Conservation (phyloP, 2,888 invertebrate species). For the Sesia bembeciformis region DNA sequence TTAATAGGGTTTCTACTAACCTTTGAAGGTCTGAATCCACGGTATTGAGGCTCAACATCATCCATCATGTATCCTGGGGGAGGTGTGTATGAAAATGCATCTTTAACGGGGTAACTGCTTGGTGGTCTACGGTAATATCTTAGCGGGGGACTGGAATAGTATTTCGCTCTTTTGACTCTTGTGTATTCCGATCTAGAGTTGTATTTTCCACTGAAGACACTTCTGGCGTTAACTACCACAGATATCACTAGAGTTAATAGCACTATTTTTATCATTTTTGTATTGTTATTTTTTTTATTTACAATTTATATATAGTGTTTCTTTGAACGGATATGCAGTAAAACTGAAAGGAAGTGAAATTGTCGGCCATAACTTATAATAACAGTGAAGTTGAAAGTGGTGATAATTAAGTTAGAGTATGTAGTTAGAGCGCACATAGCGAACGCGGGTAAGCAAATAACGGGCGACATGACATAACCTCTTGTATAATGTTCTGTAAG, state of each 20-base stretch:
- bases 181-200: slow-evolving; percentile 13
- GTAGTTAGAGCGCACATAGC: background rate
- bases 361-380: slow-evolving; percentile 36
- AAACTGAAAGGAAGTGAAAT: slow-evolving; percentile 51
- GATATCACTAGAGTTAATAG: slow-evolving; percentile 21
- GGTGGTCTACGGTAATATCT: slow-evolving; percentile 46
- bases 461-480: background rate
- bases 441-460: background rate
- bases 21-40: slow-evolving; percentile 31
- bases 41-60: slow-evolving; percentile 23
- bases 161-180: slow-evolving; percentile 50
- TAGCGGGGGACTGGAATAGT: slow-evolving; percentile 35
- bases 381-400: slow-evolving; percentile 54
- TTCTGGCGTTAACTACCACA: slow-evolving; percentile 23
- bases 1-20: slow-evolving; percentile 43
- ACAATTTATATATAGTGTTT: background rate
- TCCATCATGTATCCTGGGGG: slow-evolving; percentile 36
- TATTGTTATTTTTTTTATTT: slow-evolving; percentile 1
- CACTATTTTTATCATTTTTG: slow-evolving; percentile 13
- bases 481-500: background rate
- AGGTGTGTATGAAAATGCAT: slow-evolving; percentile 45
- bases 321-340: slow-evolving; percentile 3
- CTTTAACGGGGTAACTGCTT: slow-evolving; percentile 22
- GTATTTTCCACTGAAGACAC: slow-evolving; percentile 20
- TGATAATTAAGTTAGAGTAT: slow-evolving; percentile 53